phyloP scores from a whole-genome alignment of 1,140 invertebrate genomes.

The Leptinotarsa texana region DNA sequence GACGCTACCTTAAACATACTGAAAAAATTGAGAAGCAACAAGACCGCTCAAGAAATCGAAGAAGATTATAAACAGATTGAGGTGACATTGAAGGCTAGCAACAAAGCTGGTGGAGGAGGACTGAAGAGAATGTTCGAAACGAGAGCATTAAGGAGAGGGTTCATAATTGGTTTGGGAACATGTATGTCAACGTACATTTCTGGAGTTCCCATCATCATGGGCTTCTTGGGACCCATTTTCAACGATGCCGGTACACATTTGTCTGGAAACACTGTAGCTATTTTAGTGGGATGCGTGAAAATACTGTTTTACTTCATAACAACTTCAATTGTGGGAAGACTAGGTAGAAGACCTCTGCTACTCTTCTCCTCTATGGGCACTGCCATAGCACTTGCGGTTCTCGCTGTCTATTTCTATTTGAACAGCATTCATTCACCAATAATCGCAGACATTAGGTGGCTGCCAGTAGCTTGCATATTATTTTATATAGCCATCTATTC shows the following conservation, averaged over 20 bases:
- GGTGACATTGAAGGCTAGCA: not conserved
- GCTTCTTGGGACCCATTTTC: not conserved
- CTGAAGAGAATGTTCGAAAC: not conserved
- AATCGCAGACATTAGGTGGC: not conserved
- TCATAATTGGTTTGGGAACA: not conserved
- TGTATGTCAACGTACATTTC: not conserved
- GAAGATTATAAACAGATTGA: not conserved
- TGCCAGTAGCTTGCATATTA: not conserved
- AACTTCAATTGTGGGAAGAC: not conserved
- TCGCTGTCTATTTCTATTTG: not conserved
- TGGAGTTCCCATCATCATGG: not conserved
- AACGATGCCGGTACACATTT: slow-evolving; percentile 5
- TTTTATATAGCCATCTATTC: not conserved
- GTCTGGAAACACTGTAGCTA: slow-evolving; percentile 10
- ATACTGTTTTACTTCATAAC: not conserved
- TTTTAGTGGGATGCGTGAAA: not conserved
- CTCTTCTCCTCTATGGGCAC: not conserved
- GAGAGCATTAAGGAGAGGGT: not conserved
- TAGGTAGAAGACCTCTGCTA: not conserved
- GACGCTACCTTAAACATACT: not conserved
- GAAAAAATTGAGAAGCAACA: slow-evolving; percentile 13
- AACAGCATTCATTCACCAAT: slow-evolving; percentile 1
- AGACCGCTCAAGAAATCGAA: not conserved
- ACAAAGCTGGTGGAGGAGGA: not conserved
- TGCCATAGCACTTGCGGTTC: not conserved